Conservation (phyloP, 2,888 invertebrate species). For the Polietes domitor region DNA sequence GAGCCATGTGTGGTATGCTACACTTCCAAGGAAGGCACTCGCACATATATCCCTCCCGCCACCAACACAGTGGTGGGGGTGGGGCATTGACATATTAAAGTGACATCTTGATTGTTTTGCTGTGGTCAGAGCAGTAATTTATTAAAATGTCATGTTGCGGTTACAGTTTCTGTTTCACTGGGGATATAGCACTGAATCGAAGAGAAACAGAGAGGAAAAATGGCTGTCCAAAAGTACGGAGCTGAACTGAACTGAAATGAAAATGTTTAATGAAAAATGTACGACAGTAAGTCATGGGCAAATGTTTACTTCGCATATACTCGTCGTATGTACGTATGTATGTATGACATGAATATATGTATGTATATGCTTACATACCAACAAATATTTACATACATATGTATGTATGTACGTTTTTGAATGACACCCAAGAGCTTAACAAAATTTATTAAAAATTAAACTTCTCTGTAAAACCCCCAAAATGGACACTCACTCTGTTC, state of each 20-base stretch:
- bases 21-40: neutral
- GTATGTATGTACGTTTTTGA: slow-evolving; percentile 23
- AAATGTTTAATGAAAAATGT: slow-evolving; percentile 30
- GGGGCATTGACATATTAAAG: slow-evolving; percentile 61
- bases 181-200: slow-evolving; percentile 37
- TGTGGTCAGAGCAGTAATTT: slow-evolving; percentile 62
- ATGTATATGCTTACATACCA: neutral
- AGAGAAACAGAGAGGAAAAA: slow-evolving; percentile 22
- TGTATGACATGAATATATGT: too few relatives aligned
- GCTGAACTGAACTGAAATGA: neutral
- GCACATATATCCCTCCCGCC: neutral
- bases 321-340: neutral
- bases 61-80: neutral
- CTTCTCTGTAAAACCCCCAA: too few relatives aligned
- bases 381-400: slow-evolving; percentile 44
- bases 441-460: too few relatives aligned
- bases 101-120: slow-evolving; percentile 65
- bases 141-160: slow-evolving; percentile 67
- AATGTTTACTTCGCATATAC: slow-evolving; percentile 7
- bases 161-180: slow-evolving; percentile 7
- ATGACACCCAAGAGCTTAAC: too few relatives aligned
- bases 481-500: too few relatives aligned
- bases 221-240: neutral
- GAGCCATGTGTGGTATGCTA: neutral
- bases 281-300: slow-evolving; percentile 48